These are phyloP conservation scores for Brachionus rotundiformis DNA, from an alignment of 1,140 invertebrate genomes.

Conservation along the genomic window DNA sequence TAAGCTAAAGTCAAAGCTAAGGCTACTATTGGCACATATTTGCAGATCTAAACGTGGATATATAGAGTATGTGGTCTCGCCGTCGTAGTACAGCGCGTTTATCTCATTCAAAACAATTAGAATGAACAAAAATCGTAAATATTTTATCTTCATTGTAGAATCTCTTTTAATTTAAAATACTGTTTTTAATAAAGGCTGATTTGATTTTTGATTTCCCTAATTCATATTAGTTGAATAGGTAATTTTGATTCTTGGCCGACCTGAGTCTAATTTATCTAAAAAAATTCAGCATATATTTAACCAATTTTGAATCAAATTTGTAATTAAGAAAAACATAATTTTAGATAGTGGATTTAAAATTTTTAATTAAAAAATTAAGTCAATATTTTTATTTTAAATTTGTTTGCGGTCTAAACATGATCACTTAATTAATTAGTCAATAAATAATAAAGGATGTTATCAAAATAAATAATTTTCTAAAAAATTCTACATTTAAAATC, in stretches of 20 bases:
- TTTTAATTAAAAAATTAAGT: too few relatives aligned
- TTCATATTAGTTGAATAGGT: neutral
- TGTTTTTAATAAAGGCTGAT: neutral
- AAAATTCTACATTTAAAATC: too few relatives aligned
- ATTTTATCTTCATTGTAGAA: neutral
- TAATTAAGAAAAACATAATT: too few relatives aligned
- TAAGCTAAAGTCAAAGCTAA: constrained; percentile 42
- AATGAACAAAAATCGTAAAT: neutral
- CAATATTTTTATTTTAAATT: too few relatives aligned
- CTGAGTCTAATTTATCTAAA: neutral
- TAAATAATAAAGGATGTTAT: too few relatives aligned
- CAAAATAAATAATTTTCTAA: too few relatives aligned
- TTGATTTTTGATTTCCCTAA: neutral
- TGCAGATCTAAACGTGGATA: constrained; percentile 44
- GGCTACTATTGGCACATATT: constrained; percentile 20
- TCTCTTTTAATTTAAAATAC: constrained; percentile 17
- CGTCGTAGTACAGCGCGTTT: constrained; percentile 29
- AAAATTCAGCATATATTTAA: neutral
- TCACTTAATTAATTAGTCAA: too few relatives aligned
- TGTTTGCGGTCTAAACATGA: too few relatives aligned
- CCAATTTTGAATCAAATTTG: too few relatives aligned
- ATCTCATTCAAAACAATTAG: neutral
- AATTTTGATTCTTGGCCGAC: neutral
- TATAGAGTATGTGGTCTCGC: constrained; percentile 25
- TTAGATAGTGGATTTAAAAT: too few relatives aligned